A percentile compares a stretch with the other conserved stretches of the same genome.
Conservation (phyloP, 1,140 invertebrate species). For the Leptinotarsa lineolata region DNA sequence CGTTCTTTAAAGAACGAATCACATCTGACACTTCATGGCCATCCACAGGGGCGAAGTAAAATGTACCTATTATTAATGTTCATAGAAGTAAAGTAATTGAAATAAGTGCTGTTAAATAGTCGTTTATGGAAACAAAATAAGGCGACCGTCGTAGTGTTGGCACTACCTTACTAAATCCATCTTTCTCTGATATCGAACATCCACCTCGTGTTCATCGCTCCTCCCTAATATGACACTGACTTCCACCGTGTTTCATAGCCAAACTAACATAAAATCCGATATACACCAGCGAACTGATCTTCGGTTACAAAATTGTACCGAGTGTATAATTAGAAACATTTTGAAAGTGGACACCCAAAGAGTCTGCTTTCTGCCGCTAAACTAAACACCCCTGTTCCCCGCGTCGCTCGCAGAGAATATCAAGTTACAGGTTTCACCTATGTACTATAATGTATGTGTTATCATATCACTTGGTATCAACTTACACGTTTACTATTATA, state of each 20-base stretch:
- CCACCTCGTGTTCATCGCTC: neutral
- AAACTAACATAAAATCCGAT: conserved; percentile 19
- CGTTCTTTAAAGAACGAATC: too few relatives aligned
- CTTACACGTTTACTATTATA: conserved; percentile 28
- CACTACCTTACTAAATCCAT: too few relatives aligned
- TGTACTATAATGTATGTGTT: conserved; percentile 25
- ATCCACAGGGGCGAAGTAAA: too few relatives aligned
- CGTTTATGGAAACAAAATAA: too few relatives aligned
- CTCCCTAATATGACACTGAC: neutral
- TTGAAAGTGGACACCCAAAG: conserved; percentile 44
- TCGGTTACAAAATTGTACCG: conserved; percentile 39
- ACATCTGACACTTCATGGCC: too few relatives aligned
- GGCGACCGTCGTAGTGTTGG: too few relatives aligned
- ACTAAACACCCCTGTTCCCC: conserved; percentile 32
- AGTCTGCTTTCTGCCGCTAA: conserved; percentile 40
- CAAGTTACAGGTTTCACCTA: conserved; percentile 36
- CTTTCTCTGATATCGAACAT: too few relatives aligned
- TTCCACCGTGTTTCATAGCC: neutral
- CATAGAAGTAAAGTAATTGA: too few relatives aligned
- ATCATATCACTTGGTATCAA: conserved; percentile 24
- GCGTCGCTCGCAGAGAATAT: conserved; percentile 30
- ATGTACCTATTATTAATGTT: too few relatives aligned
- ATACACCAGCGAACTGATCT: conserved; percentile 23
- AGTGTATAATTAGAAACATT: conserved; percentile 46
- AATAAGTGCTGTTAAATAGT: too few relatives aligned